Percentiles rank a stretch among this genome's conserved stretches.
phyloP scores from a whole-genome alignment of 64 coral and sea anemone species.

The Dendrophyllia cribrosa region DNA sequence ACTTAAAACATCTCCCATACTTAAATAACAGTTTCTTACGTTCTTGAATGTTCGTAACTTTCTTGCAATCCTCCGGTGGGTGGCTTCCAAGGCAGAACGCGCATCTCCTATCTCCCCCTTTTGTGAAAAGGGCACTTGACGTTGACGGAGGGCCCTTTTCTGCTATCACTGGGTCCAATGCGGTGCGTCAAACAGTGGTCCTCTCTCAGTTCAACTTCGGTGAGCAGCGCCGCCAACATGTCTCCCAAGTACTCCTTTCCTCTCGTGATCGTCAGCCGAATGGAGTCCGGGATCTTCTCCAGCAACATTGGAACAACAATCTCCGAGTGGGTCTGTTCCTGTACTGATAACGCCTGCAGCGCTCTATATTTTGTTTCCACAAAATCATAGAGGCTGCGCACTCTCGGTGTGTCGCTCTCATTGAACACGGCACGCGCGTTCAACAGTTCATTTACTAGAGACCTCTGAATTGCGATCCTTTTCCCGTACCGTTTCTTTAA shows the following conservation, averaged over 20 bases:
- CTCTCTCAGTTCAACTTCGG: conserved; percentile 70
- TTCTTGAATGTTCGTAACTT: too few relatives aligned
- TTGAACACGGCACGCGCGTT: too few relatives aligned
- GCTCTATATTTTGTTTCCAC: too few relatives aligned
- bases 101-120: conserved; percentile 11
- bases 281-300: conserved; percentile 18
- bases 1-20: too few relatives aligned
- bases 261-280: conserved; percentile 59
- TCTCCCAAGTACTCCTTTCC: conserved; percentile 41
- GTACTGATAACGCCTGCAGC: too few relatives aligned
- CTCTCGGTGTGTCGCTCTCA: too few relatives aligned
- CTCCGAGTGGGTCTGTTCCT: conserved; percentile 8
- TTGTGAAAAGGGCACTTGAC: conserved; percentile 13
- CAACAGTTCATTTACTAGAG: too few relatives aligned
- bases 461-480: too few relatives aligned
- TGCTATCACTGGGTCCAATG: not conserved
- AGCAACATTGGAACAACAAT: conserved; percentile 67
- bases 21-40: too few relatives aligned
- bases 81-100: conserved; percentile 62
- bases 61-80: too few relatives aligned
- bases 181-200: conserved; percentile 1
- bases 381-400: conserved; percentile 28
- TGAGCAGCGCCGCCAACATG: conserved; percentile 17
- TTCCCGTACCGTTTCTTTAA: too few relatives aligned
- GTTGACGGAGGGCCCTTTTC: not conserved